Base-by-base conservation (phyloP, 2,113 vertebrate genomes). In the Casuarius casuarius region DNA sequence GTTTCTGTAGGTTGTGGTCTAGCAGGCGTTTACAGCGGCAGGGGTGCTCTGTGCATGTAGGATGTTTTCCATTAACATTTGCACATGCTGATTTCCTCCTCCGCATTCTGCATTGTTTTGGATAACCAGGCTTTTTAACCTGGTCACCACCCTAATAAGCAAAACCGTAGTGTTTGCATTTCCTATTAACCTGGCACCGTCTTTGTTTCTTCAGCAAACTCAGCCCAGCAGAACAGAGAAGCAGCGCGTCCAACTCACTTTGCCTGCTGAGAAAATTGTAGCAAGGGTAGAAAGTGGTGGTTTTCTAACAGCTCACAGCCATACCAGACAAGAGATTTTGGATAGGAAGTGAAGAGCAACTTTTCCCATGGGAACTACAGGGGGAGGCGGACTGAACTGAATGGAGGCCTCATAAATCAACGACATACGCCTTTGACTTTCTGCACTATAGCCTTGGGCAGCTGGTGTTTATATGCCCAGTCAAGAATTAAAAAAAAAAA, bases 351-450 rank as follows among this genome's bases (percentile, higher is more conserved):
- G 77, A 78, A 35, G 77, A 83, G 67, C 54, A 70, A 59, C 90
- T 89, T 95, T 95, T 93, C 89, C 94, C 92, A 94, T 94, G 94
- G 92, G 84, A 93, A 94, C 91, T 85, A 58, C 85, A 83, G 70
- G 56, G 66, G 92, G 92, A 89, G 71, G 89, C 76, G 74, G 76
- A 52, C 71, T 70, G 76, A 58, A 42, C 80, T 94, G 81, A 86
- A 89, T 94, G 84, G 79, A 91, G 42, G 29, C 61, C 81, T 94
- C 84, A 77, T 94, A 93, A 91, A 94, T 91, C 94, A 95, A 72
- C 67, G 88, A 44, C 70, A 58, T 56, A 48, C 21, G 70, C 65
- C 75, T 91, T 91, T 82, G 85, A 82, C 89, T 78, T 51, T 63
- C 75, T 63, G 75, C 42, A 67, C 65, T 78, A 5, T 81, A 59